Evolutionary conservation across 2,113 vertebrate species (phyloP), one percentile per base, ranked within the genome.

Genomic region (Leptobrachium leishanense): DNA sequence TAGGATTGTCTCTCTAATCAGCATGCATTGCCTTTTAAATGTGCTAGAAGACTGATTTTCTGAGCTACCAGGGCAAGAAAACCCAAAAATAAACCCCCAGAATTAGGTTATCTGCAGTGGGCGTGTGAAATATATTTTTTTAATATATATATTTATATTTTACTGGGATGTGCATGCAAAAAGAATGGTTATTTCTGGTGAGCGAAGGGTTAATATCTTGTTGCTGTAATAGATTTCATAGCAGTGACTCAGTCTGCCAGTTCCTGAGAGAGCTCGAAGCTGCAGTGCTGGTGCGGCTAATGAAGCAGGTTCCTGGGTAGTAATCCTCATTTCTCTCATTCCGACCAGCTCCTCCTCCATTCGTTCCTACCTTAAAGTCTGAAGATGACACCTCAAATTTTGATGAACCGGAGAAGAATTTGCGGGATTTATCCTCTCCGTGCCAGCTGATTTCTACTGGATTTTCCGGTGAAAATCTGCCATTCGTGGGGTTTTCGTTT

Each of bases 331-430:
- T 90, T 90, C 88, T 90, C 86, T 90, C 92, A 89, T 91, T 89
- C 84, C 88, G 75, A 88, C 94, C 95, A 94, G 92, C 94, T 95
- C 92, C 95, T 95, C 93, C 97, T 91, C 85, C 92, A 85, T 98
- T 99, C 91, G 89, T 92, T 89, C 95, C 93, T 89, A 93, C 92
- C 85, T 91, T 94, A 91, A 91, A 90, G 88, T 92, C 94, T 90
- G 94, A 97, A 84, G 95, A 99, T 97, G 97, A 95, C 93, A 95
- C 92, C 91, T 95, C 91, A 88, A 88, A 94, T 95, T 95, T 90
- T 90, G 94, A 96, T 93, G 94, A 97, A 92, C 89, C 96, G 88
- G 93, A 95, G 90, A 94, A 94, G 92, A 94, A 94, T 90, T 90
- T 89, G 85, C 85, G 90, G 91, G 92, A 88, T 92, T 92, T 94